Conservation (phyloP, 2,888 invertebrate genomes). For the Drosophila atripex region DNA sequence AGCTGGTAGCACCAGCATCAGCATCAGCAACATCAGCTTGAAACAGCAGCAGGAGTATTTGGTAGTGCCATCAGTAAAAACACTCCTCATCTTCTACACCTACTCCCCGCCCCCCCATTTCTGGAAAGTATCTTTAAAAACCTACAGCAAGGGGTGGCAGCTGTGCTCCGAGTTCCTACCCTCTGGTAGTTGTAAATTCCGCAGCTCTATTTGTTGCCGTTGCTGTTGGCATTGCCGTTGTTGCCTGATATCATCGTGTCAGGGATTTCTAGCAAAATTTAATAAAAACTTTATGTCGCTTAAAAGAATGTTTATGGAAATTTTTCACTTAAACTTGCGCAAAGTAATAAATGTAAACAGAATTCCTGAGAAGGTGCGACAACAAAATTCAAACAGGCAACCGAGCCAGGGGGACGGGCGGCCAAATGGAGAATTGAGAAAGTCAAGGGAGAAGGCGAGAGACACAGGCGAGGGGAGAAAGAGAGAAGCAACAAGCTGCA, state of each 20-base stretch:
- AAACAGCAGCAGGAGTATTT: conserved; percentile 41
- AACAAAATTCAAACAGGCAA: conserved; percentile 68
- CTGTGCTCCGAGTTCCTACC: conserved; percentile 9
- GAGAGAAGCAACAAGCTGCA: conserved; percentile 44
- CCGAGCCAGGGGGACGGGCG: conserved; percentile 1
- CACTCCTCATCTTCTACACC: conserved; percentile 42
- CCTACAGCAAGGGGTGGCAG: conserved; percentile 16
- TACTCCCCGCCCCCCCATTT: conserved; percentile 14
- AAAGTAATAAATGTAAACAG: conserved; percentile 82
- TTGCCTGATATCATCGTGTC: conserved; percentile 75
- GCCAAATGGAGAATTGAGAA: not conserved
- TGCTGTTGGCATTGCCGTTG: conserved; percentile 50
- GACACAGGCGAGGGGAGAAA: not conserved
- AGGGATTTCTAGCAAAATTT: conserved; percentile 80
- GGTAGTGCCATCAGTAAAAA: conserved; percentile 50
- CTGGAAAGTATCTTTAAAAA: conserved; percentile 55
- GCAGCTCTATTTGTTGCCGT: conserved; percentile 71
- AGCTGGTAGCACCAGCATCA: conserved; percentile 32
- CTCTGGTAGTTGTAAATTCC: conserved; percentile 71
- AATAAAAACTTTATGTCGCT: conserved; percentile 82
- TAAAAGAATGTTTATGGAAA: conserved; percentile 83
- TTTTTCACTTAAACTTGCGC: conserved; percentile 82
- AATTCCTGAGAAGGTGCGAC: conserved; percentile 81
- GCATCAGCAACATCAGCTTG: conserved; percentile 32
- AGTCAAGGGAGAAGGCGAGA: not conserved